Conservation (phyloP, 2,113 vertebrate species). For the Manacus vitellinus region DNA sequence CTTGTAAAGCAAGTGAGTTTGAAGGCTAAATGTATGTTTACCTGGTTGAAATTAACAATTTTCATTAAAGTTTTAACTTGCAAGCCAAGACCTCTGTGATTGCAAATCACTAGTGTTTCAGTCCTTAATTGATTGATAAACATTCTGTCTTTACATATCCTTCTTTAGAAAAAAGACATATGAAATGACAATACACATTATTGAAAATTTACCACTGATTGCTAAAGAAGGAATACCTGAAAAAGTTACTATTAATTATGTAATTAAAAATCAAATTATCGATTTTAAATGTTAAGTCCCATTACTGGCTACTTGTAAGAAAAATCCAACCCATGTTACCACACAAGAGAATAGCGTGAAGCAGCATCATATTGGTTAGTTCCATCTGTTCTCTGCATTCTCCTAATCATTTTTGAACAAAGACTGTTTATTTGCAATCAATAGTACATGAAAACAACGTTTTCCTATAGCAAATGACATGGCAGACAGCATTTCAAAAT, state of each 20-base stretch:
- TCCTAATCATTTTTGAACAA: not conserved
- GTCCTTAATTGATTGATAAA: not conserved
- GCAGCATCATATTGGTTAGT: not conserved
- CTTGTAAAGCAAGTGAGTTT: not conserved
- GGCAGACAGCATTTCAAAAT: not conserved
- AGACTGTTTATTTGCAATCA: not conserved
- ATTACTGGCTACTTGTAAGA: not conserved
- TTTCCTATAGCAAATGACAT: not conserved
- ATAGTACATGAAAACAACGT: not conserved
- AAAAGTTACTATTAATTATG: not conserved
- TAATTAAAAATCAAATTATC: not conserved
- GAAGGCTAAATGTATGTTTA: not conserved
- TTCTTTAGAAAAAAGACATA: not conserved
- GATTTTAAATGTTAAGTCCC: not conserved
- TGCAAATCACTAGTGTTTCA: not conserved
- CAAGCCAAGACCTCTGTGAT: not conserved
- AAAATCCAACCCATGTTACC: not conserved
- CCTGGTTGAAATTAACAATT: not conserved
- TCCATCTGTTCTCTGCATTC: not conserved
- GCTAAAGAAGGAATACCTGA: not conserved
- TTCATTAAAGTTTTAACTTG: not conserved
- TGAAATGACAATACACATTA: not conserved
- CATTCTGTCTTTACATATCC: not conserved
- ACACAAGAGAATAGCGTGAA: not conserved
- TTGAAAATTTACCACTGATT: not conserved